These are phyloP conservation scores for Matsumurasca onukii DNA, from an alignment of 1,140 invertebrate species.

Conservation along the genomic window DNA sequence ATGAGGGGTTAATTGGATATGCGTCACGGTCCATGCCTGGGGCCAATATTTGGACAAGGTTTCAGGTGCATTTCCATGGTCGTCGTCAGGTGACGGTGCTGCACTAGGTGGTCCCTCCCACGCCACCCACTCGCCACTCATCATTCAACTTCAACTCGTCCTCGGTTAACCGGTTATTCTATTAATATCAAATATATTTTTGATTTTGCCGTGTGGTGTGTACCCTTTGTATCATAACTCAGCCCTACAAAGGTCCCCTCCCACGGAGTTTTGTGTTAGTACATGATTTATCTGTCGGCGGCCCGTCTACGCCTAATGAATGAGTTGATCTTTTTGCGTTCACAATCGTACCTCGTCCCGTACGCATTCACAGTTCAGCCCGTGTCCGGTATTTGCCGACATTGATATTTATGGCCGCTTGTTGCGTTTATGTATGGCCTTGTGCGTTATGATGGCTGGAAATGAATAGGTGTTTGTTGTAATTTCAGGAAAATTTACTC, in stretches of 20 bases:
- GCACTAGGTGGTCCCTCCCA: neutral
- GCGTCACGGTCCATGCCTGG: no score
- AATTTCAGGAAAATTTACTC: no score
- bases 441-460: no score
- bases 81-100: neutral
- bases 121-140: neutral
- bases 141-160: conserved; percentile 1
- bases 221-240: conserved; percentile 13
- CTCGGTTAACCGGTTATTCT: conserved; percentile 19
- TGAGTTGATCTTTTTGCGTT: neutral
- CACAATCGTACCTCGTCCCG: neutral
- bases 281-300: neutral
- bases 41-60: no score
- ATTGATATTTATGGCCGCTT: neutral
- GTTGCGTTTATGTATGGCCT: no score
- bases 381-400: neutral
- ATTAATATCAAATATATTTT: conserved; percentile 26
- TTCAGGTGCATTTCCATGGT: neutral
- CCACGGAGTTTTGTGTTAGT: conserved; percentile 14
- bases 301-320: conserved; percentile 5
- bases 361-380: no score
- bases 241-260: conserved; percentile 6
- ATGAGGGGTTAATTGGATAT: no score
- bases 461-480: no score
- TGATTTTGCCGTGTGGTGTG: conserved; percentile 22